Conservation (phyloP, 2,113 vertebrate species). For the Odocoileus hemionus region DNA sequence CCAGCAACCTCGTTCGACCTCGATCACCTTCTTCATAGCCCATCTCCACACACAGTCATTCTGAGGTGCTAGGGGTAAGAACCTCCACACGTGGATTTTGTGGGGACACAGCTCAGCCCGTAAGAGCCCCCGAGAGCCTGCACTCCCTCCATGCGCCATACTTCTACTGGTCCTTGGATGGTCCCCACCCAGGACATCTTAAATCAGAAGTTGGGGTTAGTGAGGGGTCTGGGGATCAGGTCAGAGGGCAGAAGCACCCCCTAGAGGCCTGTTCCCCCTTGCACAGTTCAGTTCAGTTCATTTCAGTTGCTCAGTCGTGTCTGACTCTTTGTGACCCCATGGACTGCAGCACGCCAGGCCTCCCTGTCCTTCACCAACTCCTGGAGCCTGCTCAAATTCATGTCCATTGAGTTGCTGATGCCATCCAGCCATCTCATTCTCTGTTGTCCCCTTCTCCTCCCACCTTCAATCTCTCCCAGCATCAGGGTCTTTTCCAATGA, state of each 20-base stretch:
- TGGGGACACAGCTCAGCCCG: not conserved
- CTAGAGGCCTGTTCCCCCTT: not conserved
- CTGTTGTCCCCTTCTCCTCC: not conserved
- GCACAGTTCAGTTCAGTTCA: not conserved
- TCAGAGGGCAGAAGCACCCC: not conserved
- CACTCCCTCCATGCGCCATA: not conserved
- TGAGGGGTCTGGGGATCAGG: not conserved
- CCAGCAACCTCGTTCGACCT: accelerated
- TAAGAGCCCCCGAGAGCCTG: not conserved
- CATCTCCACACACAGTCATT: not conserved
- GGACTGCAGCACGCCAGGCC: not conserved
- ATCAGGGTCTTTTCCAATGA: not conserved
- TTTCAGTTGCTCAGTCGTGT: not conserved
- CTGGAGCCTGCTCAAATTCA: not conserved
- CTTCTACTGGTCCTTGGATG: not conserved
- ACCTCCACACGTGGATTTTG: not conserved
- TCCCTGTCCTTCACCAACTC: not conserved
- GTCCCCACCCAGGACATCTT: not conserved
- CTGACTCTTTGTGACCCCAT: not conserved
- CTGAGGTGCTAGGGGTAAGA: not conserved
- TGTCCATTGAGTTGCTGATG: not conserved
- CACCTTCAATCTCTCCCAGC: not conserved
- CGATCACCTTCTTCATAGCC: not conserved
- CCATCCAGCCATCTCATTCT: not conserved
- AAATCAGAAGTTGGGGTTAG: not conserved